These are phyloP conservation scores for Malachius bipustulatus DNA, from an alignment of 2,888 invertebrate genomes.

Conservation along the genomic window DNA sequence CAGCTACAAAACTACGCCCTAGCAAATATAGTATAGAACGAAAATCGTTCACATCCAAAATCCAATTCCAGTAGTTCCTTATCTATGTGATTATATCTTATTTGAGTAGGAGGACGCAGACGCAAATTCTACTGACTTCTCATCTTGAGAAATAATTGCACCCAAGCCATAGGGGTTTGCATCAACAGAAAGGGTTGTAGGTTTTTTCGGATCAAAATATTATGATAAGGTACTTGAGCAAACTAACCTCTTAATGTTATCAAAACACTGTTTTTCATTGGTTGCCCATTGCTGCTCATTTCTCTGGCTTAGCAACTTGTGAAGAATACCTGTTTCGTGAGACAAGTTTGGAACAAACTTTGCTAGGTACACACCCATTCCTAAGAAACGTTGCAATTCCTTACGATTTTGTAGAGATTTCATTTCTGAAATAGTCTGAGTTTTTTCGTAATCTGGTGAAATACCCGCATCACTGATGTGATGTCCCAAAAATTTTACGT, in stretches of 20 bases:
- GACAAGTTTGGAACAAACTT: conserved; percentile 13
- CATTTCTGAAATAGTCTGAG: background rate
- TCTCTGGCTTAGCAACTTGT: conserved; percentile 8
- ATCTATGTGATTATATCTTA: conserved; percentile 2
- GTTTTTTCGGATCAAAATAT: conserved; percentile 3
- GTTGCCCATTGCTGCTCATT: conserved; percentile 9
- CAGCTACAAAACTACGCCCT: conserved; percentile 1
- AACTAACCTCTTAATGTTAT: conserved; percentile 8
- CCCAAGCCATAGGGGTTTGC: conserved; percentile 2
- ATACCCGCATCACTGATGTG: background rate
- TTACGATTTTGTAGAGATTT: conserved; percentile 5
- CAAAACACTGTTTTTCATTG: conserved; percentile 10
- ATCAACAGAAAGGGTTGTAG: conserved; percentile 1
- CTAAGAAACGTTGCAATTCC: conserved; percentile 11
- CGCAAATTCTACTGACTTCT: background rate
- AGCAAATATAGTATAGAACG: conserved; percentile 3
- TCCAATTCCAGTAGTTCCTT: background rate
- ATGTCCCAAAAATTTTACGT: conserved; percentile 6
- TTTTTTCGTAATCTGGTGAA: background rate
- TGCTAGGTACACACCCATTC: conserved; percentile 11
- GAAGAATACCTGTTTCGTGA: conserved; percentile 9
- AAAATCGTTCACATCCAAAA: conserved; percentile 2
- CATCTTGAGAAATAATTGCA: background rate
- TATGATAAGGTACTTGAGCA: background rate
- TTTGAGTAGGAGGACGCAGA: background rate